Conservation (phyloP, 2,888 invertebrate species). For the Hypselothyrea guttata region DNA sequence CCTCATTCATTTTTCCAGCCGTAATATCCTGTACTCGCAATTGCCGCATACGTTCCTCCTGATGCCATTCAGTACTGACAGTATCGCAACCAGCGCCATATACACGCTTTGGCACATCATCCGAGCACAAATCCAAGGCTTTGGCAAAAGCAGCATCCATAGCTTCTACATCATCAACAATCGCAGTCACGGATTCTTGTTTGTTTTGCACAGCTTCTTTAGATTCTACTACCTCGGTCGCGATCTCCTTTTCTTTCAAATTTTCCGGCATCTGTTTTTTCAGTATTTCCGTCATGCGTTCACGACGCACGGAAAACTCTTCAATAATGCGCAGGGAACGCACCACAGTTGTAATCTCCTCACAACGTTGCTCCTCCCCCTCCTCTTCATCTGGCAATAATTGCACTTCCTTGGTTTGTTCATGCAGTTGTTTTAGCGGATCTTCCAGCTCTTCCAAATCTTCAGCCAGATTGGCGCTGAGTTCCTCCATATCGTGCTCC, state of each 20-base stretch:
- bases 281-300: constrained; percentile 23
- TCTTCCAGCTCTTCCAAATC: constrained; percentile 56
- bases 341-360: constrained; percentile 22
- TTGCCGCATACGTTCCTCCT: constrained; percentile 52
- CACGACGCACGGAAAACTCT: constrained; percentile 37
- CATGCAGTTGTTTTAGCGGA: constrained; percentile 1
- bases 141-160: constrained; percentile 49
- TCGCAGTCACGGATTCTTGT: neutral
- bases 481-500: constrained; percentile 57
- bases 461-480: constrained; percentile 51
- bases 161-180: neutral
- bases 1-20: too few relatives aligned
- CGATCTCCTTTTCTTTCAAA: neutral
- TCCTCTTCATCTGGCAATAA: constrained; percentile 24
- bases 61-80: constrained; percentile 42
- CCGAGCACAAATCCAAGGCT: constrained; percentile 37
- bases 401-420: neutral
- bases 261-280: constrained; percentile 3
- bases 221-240: neutral
- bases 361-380: constrained; percentile 16
- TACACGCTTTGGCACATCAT: constrained; percentile 58
- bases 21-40: constrained; percentile 16
- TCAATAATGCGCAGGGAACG: constrained; percentile 40
- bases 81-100: constrained; percentile 46
- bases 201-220: neutral